These are phyloP conservation scores for Malurus cyaneus DNA, from an alignment of 2,113 vertebrate genomes.

Conservation along the genomic window DNA sequence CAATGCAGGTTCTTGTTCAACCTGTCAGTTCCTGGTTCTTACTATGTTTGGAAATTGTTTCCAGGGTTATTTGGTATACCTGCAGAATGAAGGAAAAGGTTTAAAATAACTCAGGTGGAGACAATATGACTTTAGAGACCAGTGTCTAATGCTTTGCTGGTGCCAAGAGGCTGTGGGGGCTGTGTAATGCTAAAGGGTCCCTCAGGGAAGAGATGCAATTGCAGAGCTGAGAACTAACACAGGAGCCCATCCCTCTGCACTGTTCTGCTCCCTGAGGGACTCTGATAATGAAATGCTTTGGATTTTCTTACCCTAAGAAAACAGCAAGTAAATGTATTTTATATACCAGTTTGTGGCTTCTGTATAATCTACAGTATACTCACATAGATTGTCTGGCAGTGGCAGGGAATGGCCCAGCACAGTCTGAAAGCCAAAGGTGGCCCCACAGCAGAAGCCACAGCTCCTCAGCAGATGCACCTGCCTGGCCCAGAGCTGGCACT, in stretches of 20 bases:
- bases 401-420: neutral
- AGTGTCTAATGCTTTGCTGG: neutral
- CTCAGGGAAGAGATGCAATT: neutral
- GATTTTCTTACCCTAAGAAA: neutral
- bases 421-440: neutral
- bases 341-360: neutral
- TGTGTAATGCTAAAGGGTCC: neutral
- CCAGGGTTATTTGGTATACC: neutral
- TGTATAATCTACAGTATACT: neutral
- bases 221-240: neutral
- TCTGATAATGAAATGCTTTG: neutral
- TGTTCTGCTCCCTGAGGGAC: neutral
- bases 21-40: neutral
- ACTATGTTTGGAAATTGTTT: neutral
- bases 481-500: neutral
- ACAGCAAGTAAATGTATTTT: neutral
- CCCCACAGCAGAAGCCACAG: neutral
- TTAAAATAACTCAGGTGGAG: neutral
- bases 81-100: neutral
- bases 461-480: neutral
- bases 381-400: neutral
- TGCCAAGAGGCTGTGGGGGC: neutral
- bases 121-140: neutral
- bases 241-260: neutral
- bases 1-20: neutral